phyloP scores from a whole-genome alignment of 2,113 vertebrate species.

The Odontophorus gujanensis region DNA sequence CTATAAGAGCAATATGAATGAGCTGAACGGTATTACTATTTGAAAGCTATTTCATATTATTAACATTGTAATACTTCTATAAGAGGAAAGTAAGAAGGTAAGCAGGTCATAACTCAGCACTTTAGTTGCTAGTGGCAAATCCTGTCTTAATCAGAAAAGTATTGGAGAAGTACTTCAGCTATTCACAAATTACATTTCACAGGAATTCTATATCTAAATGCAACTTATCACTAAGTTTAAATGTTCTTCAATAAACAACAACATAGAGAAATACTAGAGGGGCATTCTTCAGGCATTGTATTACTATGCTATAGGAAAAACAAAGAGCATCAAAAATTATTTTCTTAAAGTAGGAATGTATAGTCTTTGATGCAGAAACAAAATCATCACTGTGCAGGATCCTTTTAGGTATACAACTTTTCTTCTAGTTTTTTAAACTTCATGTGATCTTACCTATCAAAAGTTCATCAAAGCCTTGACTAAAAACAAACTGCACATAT shows the following conservation, averaged over 20 bases:
- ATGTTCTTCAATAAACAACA: not conserved
- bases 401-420: not conserved
- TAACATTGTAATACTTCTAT: not conserved
- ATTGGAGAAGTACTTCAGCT: not conserved
- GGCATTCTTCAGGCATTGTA: not conserved
- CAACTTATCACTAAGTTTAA: not conserved
- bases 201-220: not conserved
- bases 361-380: not conserved
- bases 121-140: not conserved
- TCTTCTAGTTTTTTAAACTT: not conserved
- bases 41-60: not conserved
- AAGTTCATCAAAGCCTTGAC: not conserved
- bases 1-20: not conserved
- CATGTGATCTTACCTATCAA: not conserved
- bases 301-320: not conserved
- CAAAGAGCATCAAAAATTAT: not conserved
- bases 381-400: not conserved
- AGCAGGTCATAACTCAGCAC: not conserved
- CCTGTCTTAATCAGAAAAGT: no score
- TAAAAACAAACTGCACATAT: not conserved
- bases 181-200: not conserved
- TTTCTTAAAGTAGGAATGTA: not conserved
- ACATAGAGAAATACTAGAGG: not conserved
- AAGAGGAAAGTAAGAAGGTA: not conserved
- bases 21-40: not conserved